These are phyloP conservation scores for Cordilura impudica DNA, from an alignment of 2,888 invertebrate species.

Conservation along the genomic window DNA sequence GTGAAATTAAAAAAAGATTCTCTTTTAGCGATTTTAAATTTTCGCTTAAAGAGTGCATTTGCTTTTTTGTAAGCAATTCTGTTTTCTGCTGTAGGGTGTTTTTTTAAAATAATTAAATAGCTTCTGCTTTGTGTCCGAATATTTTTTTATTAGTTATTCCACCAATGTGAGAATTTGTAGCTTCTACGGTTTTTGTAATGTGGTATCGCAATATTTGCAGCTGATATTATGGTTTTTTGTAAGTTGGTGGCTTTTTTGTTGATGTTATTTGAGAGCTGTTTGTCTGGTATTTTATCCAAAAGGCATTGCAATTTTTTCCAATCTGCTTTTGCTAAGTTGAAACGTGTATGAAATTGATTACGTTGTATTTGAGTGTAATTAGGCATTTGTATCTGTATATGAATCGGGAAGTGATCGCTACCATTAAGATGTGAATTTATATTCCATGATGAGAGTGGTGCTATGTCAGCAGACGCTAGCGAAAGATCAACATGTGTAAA, in stretches of 20 bases:
- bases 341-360: not conserved
- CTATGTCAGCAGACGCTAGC: too few relatives aligned
- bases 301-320: not conserved
- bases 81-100: not conserved
- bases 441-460: too few relatives aligned
- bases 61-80: constrained; percentile 36
- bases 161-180: constrained; percentile 4
- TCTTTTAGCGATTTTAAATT: constrained; percentile 21
- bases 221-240: not conserved
- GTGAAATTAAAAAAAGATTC: constrained; percentile 22
- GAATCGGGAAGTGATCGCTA: constrained; percentile 36
- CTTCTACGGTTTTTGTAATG: not conserved
- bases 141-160: constrained; percentile 6
- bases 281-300: not conserved
- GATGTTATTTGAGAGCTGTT: not conserved
- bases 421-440: too few relatives aligned
- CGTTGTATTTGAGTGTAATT: not conserved
- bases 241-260: constrained; percentile 22
- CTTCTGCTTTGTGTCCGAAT: constrained; percentile 8
- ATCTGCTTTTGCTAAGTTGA: not conserved
- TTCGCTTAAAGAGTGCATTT: constrained; percentile 23
- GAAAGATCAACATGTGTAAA: too few relatives aligned
- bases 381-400: not conserved
- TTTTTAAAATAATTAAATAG: constrained; percentile 20
- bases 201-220: not conserved